These are phyloP conservation scores for Formica aserva DNA, from an alignment of 2,888 invertebrate genomes.

Conservation along the genomic window DNA sequence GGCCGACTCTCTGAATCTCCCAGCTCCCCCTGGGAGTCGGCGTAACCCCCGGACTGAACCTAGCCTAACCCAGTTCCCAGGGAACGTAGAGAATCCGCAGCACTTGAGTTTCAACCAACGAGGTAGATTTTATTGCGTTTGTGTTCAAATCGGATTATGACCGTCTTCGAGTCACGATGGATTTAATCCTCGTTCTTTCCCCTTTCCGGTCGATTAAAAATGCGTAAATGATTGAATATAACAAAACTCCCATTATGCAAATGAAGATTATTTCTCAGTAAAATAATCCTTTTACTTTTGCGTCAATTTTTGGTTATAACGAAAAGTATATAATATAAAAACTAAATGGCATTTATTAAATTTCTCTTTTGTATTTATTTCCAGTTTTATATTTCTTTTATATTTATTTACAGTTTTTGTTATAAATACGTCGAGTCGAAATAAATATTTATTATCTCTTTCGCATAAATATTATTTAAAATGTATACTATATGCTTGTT, in stretches of 20 bases:
- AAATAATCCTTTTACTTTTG: not conserved
- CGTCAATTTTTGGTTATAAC: slow-evolving; percentile 8
- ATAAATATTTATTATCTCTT: not conserved
- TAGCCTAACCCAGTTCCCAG: slow-evolving; percentile 42
- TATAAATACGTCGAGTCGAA: not conserved
- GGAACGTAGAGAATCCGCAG: slow-evolving; percentile 46
- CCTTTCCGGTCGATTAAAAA: slow-evolving; percentile 32
- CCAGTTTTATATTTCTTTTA: not conserved
- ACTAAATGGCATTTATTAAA: slow-evolving; percentile 12
- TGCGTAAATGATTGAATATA: slow-evolving; percentile 44
- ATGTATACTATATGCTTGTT: not conserved
- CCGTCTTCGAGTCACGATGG: slow-evolving; percentile 47
- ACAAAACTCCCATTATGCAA: slow-evolving; percentile 33
- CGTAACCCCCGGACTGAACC: slow-evolving; percentile 36
- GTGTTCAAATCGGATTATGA: slow-evolving; percentile 52
- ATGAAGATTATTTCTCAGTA: slow-evolving; percentile 21
- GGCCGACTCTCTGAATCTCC: slow-evolving; percentile 21
- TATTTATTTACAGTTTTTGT: not conserved
- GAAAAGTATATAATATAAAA: slow-evolving; percentile 1
- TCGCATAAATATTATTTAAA: not conserved
- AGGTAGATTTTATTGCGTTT: slow-evolving; percentile 54
- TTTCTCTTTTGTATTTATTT: not conserved
- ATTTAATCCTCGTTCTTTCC: slow-evolving; percentile 31
- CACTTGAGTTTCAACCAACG: slow-evolving; percentile 48
- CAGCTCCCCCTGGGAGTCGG: slow-evolving; percentile 5